Conservation (phyloP, 1,140 invertebrate genomes). For the Brachionus rotundiformis region DNA sequence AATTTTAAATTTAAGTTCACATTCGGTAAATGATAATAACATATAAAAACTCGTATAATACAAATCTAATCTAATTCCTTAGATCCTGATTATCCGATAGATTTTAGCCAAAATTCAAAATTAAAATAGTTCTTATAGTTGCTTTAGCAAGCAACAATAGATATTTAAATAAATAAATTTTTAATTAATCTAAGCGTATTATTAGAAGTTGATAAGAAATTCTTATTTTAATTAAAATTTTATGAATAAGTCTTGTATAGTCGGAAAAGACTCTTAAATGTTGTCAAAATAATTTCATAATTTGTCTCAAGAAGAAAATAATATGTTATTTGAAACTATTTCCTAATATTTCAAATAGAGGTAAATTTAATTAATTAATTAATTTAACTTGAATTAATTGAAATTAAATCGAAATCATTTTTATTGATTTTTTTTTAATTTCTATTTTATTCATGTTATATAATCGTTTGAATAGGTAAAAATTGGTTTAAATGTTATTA, state of each 20-base stretch:
- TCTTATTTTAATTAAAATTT: constrained; percentile 11
- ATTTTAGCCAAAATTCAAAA: no score
- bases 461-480: neutral
- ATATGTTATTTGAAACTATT: no score
- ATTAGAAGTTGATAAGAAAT: neutral
- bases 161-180: constrained; percentile 8
- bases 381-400: neutral
- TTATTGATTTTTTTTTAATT: no score
- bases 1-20: neutral
- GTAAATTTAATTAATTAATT: neutral
- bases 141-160: neutral
- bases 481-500: neutral
- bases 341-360: no score
- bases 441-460: neutral
- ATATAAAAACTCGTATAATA: no score
- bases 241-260: neutral
- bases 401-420: no score
- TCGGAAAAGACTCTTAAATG: neutral
- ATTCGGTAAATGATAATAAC: no score
- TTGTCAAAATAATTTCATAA: neutral
- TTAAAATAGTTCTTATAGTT: neutral
- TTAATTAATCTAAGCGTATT: constrained; percentile 5
- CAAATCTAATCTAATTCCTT: no score
- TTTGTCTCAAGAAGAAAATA: neutral
- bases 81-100: neutral